phyloP scores from a whole-genome alignment of 1,140 invertebrate genomes.

The Polyergus mexicanus region DNA sequence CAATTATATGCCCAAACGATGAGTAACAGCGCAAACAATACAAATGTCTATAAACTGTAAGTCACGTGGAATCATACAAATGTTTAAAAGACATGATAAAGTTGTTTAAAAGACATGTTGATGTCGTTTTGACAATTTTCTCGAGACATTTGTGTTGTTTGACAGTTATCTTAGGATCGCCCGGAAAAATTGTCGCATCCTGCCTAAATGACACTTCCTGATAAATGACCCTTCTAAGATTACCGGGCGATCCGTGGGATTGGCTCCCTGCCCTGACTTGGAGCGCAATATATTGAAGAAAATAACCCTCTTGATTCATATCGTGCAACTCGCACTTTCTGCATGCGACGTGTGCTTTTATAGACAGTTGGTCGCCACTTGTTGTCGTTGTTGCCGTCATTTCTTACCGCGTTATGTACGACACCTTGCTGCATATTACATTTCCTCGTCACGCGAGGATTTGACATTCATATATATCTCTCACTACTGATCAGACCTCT shows the following conservation, averaged over 20 bases:
- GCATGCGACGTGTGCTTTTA: slow-evolving; percentile 76
- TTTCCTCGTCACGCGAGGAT: slow-evolving; percentile 17
- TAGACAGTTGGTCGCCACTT: slow-evolving; percentile 37
- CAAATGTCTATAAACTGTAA: background rate
- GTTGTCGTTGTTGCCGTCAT: slow-evolving; percentile 45
- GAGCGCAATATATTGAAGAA: slow-evolving; percentile 7
- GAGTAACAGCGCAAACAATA: slow-evolving; percentile 19
- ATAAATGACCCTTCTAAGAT: slow-evolving; percentile 14
- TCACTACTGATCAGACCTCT: background rate
- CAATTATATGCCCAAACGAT: background rate
- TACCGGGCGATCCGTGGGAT: slow-evolving; percentile 30
- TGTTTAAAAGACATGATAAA: background rate
- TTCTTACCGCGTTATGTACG: background rate
- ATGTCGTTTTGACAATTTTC: background rate
- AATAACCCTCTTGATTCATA: slow-evolving; percentile 11
- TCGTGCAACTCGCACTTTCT: slow-evolving; percentile 69
- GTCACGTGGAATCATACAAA: background rate
- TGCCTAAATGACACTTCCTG: slow-evolving; percentile 17
- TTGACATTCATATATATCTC: slow-evolving; percentile 13
- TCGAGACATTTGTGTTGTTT: slow-evolving; percentile 19
- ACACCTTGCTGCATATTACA: slow-evolving; percentile 34
- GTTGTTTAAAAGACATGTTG: background rate
- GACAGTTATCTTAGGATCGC: background rate
- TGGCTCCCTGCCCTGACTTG: background rate
- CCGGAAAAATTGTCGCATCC: background rate